phyloP scores from a whole-genome alignment of 2,888 invertebrate genomes.

The Eupithecia inturbata region DNA sequence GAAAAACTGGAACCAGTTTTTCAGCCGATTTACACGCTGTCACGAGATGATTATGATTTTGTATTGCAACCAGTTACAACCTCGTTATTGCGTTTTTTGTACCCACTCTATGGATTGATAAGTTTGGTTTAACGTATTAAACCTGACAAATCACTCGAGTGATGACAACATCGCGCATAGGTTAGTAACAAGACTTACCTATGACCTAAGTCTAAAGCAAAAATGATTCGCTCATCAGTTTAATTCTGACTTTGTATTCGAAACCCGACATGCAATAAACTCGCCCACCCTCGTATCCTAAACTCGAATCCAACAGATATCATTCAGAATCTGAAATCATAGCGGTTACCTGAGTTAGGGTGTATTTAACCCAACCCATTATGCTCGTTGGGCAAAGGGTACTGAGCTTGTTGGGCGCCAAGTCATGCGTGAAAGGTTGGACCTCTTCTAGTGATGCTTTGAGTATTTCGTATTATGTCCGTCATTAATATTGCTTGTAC shows the following conservation, averaged over 20 bases:
- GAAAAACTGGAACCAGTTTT: too few species aligned
- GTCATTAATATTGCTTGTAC: conserved; percentile 15
- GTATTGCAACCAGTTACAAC: too few species aligned
- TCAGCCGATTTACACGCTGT: too few species aligned
- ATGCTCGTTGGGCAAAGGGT: conserved; percentile 38
- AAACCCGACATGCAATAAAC: conserved; percentile 1
- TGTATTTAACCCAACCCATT: conserved; percentile 43
- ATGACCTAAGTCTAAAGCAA: background rate
- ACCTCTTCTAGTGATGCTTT: conserved; percentile 30
- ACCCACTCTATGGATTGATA: too few species aligned
- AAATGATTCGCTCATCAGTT: background rate
- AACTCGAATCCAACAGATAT: conserved; percentile 23
- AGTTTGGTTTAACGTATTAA: too few species aligned
- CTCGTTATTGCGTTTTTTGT: too few species aligned
- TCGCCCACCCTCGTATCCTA: conserved; percentile 4
- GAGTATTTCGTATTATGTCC: conserved; percentile 7
- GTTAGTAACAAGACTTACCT: too few species aligned
- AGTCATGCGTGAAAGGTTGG: conserved; percentile 46
- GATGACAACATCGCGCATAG: too few species aligned
- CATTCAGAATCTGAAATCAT: conserved; percentile 34
- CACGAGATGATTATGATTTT: too few species aligned
- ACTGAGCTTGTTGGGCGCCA: conserved; percentile 41
- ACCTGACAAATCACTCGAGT: too few species aligned
- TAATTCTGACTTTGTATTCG: background rate
- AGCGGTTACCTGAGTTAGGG: conserved; percentile 44